Base-by-base conservation (phyloP, 2,797 vertebrate genomes). In the Bradypodion pumilum region DNA sequence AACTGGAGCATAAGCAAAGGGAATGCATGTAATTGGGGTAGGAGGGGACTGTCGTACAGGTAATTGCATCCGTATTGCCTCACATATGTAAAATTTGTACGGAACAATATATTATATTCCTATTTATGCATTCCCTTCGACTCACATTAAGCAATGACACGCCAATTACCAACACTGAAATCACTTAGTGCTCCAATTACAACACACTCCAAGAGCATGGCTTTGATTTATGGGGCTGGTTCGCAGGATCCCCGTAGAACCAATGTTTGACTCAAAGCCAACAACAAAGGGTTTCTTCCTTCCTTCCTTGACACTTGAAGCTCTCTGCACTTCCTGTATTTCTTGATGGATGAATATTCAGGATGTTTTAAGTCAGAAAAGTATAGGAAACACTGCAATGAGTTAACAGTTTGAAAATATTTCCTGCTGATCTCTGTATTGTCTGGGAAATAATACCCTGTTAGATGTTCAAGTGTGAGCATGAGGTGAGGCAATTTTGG, bases 111-210 rank as follows among this genome's bases (percentile, higher is more conserved):
- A 63, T 89, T 87, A 68, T 78, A 68, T 78, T 88, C 21, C 23
- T 88, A 78, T 84, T 88, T 87, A 85, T 49, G 25, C 74, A 87
- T 90, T 92, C 44, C 85, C 60, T 89, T 89, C 78, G 85, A 82
- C 60, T 90, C 87, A 75, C 29, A 68, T 82, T 83, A 82, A 86
- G 70, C 49, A 88, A 85, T n/a, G 83, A 89, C 80, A 87, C 85
- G 82, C 42, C 90, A 89, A 86, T 93, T 91, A 91, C 74, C 75
- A 81, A 81, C 56, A 56, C 78, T 93, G 59, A 89, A 15, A 91
- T 91, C 87, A 87, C 65, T 88, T 89, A 86, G 59, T 85, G 42
- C 35, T 90, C 12, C 65, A 78, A 73, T 91, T 91, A 89, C 72
- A 82, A 12, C 56, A 49, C 40, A 80, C 84, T 93, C 81, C 66